Evolutionary conservation across 2,113 vertebrate genomes (phyloP), one percentile per base, ranked within the genome.

Genomic region (Syngnathus typhle): DNA sequence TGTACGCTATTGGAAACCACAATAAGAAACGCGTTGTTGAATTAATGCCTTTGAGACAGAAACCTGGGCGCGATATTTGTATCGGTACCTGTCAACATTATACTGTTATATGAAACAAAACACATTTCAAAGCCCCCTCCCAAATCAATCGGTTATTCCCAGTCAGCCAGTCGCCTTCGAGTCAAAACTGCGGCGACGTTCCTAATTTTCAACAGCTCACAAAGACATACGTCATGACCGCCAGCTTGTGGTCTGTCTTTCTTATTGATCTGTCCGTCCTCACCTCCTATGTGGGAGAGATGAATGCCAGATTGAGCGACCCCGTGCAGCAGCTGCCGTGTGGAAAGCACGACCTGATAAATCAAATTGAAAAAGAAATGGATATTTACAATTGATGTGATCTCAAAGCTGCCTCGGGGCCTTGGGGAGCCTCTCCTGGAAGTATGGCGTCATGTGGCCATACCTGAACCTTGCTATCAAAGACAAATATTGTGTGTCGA

Each of bases 221-320:
- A 68, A 37, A 68, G 21, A 73, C 37, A 60, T 36, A 5, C 1
- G 46, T 43, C 44, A 21, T 12, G 23, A 19, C 38, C 4, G 2
- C 32, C 55, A 58, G 32, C 11, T 13, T 6, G 6, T 5, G 23
- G 41, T 38, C 63, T 51, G 27, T 64, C 64, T 66, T 77, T 83
- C 71, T 78, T 81, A 89, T 84, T 83, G 80, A 86, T 86, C 77
- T 75, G 80, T 74, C 79, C 72, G 69, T 84, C 75, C 76, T 77
- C 61, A 52, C 59, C 69, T 68, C 61, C 54, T 61, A 13, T 74
- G 73, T 49, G 58, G 0, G 56, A 0, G 60, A 64, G 78, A 84
- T 39, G 73, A 78, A 73, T 51, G 73, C 36, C 55, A 77, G 80
- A 88, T 81, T 84, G 81, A 88, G 77, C 55, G 55, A n/a, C 71